phyloP scores from a whole-genome alignment of 2,113 vertebrate genomes.

The Alaudala cheleensis region DNA sequence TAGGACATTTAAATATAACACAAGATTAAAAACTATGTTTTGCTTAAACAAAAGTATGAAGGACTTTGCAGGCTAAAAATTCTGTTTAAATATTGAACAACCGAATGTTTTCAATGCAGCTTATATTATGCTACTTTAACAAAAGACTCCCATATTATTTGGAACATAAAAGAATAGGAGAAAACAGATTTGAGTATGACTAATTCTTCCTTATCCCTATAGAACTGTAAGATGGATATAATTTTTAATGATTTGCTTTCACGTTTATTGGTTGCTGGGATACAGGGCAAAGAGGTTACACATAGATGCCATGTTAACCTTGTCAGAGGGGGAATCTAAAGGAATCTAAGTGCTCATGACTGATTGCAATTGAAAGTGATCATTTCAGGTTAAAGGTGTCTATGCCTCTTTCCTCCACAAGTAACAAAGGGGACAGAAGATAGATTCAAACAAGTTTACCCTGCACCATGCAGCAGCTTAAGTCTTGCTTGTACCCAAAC shows the following conservation, averaged over 20 bases:
- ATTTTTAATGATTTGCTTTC: background rate
- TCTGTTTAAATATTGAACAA: background rate
- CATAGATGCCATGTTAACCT: background rate
- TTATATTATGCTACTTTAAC: background rate
- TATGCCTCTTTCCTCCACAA: background rate
- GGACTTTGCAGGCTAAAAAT: background rate
- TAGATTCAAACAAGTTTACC: background rate
- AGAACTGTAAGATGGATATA: background rate
- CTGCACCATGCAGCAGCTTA: background rate
- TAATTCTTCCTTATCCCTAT: background rate
- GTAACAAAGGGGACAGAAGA: background rate
- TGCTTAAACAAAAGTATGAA: background rate
- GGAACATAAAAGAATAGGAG: background rate
- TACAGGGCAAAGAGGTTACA: conserved; percentile 12
- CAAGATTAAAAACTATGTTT: background rate
- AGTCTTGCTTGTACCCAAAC: background rate
- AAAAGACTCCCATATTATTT: background rate
- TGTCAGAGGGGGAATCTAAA: background rate
- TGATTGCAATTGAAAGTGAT: background rate
- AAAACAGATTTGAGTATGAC: background rate
- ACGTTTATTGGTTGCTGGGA: background rate
- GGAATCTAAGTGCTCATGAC: background rate
- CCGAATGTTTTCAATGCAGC: background rate
- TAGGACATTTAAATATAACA: background rate
- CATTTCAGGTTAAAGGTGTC: background rate